Percentiles rank a stretch among this genome's conserved stretches.
Conservation (phyloP, 2,888 invertebrate species). For the Fissipunctia ypsillon region DNA sequence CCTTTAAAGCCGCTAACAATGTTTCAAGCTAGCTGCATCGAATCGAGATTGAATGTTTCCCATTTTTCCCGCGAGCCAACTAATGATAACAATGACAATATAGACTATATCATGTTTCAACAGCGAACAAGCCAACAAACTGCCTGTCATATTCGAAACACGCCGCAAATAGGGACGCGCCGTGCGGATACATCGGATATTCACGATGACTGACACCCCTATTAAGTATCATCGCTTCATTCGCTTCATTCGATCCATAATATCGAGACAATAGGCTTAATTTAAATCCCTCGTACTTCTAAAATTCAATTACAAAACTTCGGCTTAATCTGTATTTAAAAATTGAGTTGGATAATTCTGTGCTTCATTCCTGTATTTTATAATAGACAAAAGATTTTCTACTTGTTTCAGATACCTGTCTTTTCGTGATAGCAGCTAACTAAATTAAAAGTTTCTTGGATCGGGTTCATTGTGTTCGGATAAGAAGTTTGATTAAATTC, state of each 20-base stretch:
- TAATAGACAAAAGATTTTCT: conserved; percentile 57
- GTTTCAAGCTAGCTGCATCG: neutral
- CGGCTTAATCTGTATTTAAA: conserved; percentile 43
- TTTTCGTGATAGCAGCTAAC: conserved; percentile 62
- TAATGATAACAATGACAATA: conserved; percentile 18
- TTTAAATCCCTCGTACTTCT: conserved; percentile 34
- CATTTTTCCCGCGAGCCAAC: neutral
- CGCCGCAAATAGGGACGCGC: conserved; percentile 15
- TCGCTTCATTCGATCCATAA: conserved; percentile 33
- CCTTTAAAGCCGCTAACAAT: neutral
- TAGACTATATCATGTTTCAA: neutral
- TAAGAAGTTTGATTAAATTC: conserved; percentile 66
- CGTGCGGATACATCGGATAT: conserved; percentile 23
- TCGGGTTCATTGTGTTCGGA: conserved; percentile 64
- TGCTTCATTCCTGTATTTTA: conserved; percentile 45
- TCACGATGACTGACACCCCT: conserved; percentile 34
- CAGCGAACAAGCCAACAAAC: conserved; percentile 8
- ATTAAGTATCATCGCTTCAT: conserved; percentile 19
- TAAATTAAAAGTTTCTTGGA: conserved; percentile 66
- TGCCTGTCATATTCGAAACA: conserved; percentile 30
- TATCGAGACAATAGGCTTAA: conserved; percentile 38
- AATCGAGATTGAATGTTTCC: neutral
- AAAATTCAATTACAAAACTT: conserved; percentile 61
- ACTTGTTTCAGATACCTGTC: conserved; percentile 71
- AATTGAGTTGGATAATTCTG: conserved; percentile 42